Conservation (phyloP, 2,113 vertebrate genomes). For the Semnornis frantzii region DNA sequence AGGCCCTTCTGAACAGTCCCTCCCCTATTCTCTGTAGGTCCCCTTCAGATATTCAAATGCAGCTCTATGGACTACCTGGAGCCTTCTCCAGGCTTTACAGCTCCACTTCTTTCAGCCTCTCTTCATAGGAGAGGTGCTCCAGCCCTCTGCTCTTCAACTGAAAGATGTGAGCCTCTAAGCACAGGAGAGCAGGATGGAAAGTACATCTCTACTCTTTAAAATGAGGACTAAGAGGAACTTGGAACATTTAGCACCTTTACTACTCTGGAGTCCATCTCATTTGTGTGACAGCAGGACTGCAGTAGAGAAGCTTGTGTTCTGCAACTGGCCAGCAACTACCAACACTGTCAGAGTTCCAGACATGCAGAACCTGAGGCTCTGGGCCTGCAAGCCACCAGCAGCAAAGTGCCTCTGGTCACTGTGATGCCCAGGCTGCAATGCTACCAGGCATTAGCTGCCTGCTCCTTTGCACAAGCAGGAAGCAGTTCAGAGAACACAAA, state of each 20-base stretch:
- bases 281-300: neutral
- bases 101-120: no score
- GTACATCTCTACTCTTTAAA: neutral
- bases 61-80: no score
- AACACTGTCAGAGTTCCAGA: neutral
- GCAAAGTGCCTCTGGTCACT: neutral
- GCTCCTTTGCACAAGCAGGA: neutral
- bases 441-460: accelerated
- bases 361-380: neutral
- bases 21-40: no score
- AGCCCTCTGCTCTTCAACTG: neutral
- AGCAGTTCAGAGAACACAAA: neutral
- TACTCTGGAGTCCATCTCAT: neutral
- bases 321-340: neutral
- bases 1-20: no score
- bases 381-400: neutral
- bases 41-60: no score
- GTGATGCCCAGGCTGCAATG: neutral
- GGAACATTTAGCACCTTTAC: neutral
- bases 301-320: neutral
- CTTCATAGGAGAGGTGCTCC: no score
- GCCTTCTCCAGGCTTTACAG: no score
- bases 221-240: neutral
- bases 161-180: neutral
- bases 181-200: neutral